Percentiles rank a stretch among this genome's conserved stretches.
These are phyloP conservation scores for Drosophila ercepeae DNA, from an alignment of 1,140 invertebrate species.

Conservation along the genomic window DNA sequence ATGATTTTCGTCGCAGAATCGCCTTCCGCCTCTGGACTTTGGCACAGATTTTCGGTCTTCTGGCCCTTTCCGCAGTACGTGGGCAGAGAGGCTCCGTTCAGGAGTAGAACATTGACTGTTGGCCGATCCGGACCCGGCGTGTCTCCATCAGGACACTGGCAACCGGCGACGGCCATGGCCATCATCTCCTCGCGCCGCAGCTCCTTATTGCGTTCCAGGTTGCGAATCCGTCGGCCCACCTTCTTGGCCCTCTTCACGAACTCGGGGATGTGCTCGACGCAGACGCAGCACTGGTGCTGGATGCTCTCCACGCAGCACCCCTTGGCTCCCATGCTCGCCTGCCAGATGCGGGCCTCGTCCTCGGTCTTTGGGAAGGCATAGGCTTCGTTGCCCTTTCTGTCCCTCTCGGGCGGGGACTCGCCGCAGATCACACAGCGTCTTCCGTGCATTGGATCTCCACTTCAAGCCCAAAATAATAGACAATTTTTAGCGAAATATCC, in stretches of 20 bases:
- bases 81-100: conserved; percentile 44
- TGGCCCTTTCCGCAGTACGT: conserved; percentile 30
- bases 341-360: conserved; percentile 61
- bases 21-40: background rate
- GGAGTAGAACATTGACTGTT: conserved; percentile 50
- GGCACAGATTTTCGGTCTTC: background rate
- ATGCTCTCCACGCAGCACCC: conserved; percentile 37
- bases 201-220: background rate
- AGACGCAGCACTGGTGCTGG: conserved; percentile 53
- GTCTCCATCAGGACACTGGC: conserved; percentile 13
- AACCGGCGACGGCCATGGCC: background rate
- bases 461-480: background rate
- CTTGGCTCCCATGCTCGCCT: conserved; percentile 52
- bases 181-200: background rate
- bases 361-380: conserved; percentile 57
- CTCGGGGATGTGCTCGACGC: conserved; percentile 62
- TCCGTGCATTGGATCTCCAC: background rate
- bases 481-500: conserved; percentile 8
- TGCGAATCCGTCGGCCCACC: conserved; percentile 2
- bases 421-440: conserved; percentile 67
- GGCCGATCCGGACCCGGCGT: background rate
- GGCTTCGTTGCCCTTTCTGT: conserved; percentile 10
- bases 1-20: background rate
- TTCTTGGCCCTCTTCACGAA: conserved; percentile 55
- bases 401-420: background rate